phyloP scores from a whole-genome alignment of 2,113 vertebrate genomes.

The Mormyrus lacerda region DNA sequence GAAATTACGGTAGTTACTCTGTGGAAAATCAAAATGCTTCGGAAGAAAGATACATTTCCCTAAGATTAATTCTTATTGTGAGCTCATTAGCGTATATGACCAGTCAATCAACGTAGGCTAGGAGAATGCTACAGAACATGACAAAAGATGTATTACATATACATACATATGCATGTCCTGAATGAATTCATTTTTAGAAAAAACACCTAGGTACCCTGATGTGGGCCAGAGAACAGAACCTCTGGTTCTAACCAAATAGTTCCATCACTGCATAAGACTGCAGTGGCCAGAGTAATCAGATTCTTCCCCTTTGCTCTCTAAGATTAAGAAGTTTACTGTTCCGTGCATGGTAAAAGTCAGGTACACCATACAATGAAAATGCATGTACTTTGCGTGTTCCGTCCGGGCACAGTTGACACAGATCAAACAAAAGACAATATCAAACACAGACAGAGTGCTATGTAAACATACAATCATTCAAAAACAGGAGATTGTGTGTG shows the following conservation, averaged over 20 bases:
- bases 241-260: slow-evolving; percentile 93
- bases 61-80: neutral
- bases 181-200: neutral
- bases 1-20: slow-evolving; percentile 83
- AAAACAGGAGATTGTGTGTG: neutral
- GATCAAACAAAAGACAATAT: neutral
- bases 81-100: neutral
- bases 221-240: slow-evolving; percentile 86
- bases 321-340: neutral
- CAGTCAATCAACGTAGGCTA: neutral
- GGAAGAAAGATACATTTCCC: neutral
- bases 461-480: neutral
- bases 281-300: slow-evolving; percentile 80
- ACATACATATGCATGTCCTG: neutral
- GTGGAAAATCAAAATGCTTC: slow-evolving; percentile 95
- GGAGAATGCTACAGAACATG: neutral
- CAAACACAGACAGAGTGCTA: neutral
- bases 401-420: neutral
- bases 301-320: slow-evolving; percentile 73
- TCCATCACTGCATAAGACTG: slow-evolving; percentile 73
- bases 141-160: no score
- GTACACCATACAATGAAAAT: neutral
- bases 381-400: neutral
- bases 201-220: slow-evolving; percentile 66
- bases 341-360: neutral